These are phyloP conservation scores for Drosophila vallismaia DNA, from an alignment of 2,888 invertebrate species.

Conservation along the genomic window DNA sequence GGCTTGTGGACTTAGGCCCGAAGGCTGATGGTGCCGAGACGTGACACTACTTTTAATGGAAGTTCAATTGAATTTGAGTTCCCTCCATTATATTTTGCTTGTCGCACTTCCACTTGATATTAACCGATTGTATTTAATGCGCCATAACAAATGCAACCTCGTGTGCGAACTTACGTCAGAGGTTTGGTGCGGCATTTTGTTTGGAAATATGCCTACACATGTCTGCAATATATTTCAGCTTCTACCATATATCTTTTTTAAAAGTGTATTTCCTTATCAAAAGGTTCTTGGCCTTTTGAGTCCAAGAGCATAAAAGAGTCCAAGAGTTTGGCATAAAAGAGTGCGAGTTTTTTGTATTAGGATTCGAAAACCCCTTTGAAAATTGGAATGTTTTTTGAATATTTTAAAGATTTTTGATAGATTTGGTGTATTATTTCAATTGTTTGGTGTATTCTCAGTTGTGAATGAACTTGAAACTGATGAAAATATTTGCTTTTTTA, in stretches of 20 bases:
- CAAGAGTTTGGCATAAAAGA: too few relatives aligned
- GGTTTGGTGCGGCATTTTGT: slow-evolving; percentile 24
- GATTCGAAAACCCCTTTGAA: too few relatives aligned
- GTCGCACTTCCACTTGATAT: slow-evolving; percentile 37
- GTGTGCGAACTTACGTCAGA: slow-evolving; percentile 62
- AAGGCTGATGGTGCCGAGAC: slow-evolving; percentile 32
- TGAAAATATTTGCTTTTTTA: slow-evolving; percentile 20
- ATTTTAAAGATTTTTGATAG: background rate
- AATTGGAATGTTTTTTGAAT: background rate
- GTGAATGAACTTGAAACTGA: slow-evolving; percentile 65
- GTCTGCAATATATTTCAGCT: slow-evolving; percentile 4
- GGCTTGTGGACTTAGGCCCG: slow-evolving; percentile 23
- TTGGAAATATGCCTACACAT: slow-evolving; percentile 11
- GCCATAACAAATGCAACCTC: slow-evolving; percentile 70
- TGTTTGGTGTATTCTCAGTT: slow-evolving; percentile 19
- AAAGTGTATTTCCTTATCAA: background rate
- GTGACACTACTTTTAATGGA: slow-evolving; percentile 72
- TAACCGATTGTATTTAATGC: slow-evolving; percentile 64
- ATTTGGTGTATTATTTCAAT: background rate
- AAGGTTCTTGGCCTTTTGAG: background rate
- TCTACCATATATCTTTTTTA: background rate
- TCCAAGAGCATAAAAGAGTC: too few relatives aligned
- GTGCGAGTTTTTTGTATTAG: too few relatives aligned
- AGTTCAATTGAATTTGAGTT: slow-evolving; percentile 46
- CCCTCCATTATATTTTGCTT: slow-evolving; percentile 39